Evolutionary conservation across 2,888 invertebrate genomes (phyloP), one percentile per base, ranked within the genome.

Genomic region (Mythimna loreyi): DNA sequence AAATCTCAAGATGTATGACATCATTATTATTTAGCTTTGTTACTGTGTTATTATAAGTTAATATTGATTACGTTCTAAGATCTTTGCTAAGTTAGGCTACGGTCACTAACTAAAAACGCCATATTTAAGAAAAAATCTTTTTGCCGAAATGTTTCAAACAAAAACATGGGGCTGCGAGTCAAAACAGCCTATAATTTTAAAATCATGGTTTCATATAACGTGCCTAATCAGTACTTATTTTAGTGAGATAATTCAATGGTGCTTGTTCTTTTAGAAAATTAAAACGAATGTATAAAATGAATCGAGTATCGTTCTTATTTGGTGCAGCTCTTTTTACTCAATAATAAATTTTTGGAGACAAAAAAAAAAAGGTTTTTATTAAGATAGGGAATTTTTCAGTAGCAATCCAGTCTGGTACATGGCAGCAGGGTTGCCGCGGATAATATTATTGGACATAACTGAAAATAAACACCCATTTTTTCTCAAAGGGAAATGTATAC

Each of bases 231-330:
- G 53, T 68, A 78, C 55, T 75, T 71, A 70, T 68, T 70, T 72
- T 63, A 74, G 62, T 72, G 53, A 77, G 50, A 62, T 70, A 72
- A 62, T 68, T 69, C 45, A 71, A 77, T 71, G 80, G 82, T 82
- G 82, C 82, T 81, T 80, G 53, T 64, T 59, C 50, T 69, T 71
- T 50, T 67, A 62, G 30, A 55, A 47, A 47, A 45, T 50, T 53
- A 25, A 58, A 58, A 2, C 63, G 57, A 60, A 67, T 40, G 49
- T 47, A 57, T 30, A n/a, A 57, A 40, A 63, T 19, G 16, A 40
- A 62, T 40, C 16, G 47, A n/a, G 28, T 58, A 52, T 30, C 23
- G 4, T n/a, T 45, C 23, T 36, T 33, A 28, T 52, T 33, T 45
- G 50, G 6, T 33, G 16, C 21, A 52, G 9, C 16, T 72, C 9